Base-by-base conservation (phyloP, 2,113 vertebrate genomes). In the Malaclemys terrapin region DNA sequence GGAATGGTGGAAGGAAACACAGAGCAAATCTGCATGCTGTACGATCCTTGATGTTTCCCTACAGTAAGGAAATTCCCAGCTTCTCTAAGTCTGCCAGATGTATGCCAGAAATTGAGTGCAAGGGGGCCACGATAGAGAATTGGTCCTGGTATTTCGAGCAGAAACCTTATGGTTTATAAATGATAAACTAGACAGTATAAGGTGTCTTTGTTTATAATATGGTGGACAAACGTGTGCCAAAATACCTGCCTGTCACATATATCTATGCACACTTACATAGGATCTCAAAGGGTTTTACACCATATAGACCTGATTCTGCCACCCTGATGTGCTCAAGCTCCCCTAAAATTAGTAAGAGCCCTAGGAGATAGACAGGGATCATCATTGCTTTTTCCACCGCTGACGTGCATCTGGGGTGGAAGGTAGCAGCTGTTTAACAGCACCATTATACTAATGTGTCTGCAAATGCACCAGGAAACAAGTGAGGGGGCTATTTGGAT, bases 391-490 rank as follows among this genome's bases (percentile, higher is more conserved):
- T 54, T 1, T 89, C 78, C 85, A 57, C 49, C 80, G 84, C 72
- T 49, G 52, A 11, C 47, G 35, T 78, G 10, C 3, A 45, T 56
- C 72, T 31, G 90, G 90, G 84, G 19, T 82, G 90, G 90, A 62
- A 88, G 78, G 86, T 89, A 92, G 93, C 92, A 13, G 80, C 79
- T 69, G 89, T 62, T 82, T 91, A 92, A 91, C 89, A 54, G 38
- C 35, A 52, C 97, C 91, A 94, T 97, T 79, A 82, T 82, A 31
- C n/a, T 69, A 93, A 95, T 94, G 91, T 79, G 76, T 62, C 94
- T 59, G 83, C 92, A 93, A 82, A 91, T 27, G 94, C 82, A 57
- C 17, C 0, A 1, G 93, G 82, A 93, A 88, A n/a, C 92, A 92
- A 92, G 80, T 0, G 1, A 91, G 85, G n/a, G 93, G 89, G 81